Evolutionary conservation across 2,113 vertebrate species (phyloP).

Genomic region (Myiopsitta monachus): DNA sequence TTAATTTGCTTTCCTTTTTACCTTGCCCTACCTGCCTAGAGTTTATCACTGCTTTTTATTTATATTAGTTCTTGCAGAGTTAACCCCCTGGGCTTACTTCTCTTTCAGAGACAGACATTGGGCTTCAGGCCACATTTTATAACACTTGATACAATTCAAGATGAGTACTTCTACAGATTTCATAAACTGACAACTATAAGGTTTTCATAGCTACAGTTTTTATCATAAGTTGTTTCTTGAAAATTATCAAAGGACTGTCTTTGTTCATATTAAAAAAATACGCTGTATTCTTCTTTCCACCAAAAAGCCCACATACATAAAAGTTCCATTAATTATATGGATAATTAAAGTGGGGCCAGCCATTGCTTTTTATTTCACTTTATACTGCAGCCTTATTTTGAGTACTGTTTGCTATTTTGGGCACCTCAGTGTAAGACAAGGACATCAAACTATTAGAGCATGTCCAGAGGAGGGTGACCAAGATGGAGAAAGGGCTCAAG

Average conservation of each 20-base stretch:
- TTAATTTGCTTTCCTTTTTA: not conserved
- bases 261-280: not conserved
- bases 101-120: not conserved
- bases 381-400: not conserved
- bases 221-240: not conserved
- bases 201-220: not conserved
- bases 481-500: not conserved
- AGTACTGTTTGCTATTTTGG: not conserved
- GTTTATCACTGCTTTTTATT: not conserved
- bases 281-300: not conserved
- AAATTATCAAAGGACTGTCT: not conserved
- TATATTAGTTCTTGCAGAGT: not conserved
- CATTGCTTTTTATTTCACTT: conserved; percentile 3
- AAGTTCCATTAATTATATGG: not conserved
- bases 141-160: not conserved
- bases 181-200: not conserved
- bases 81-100: not conserved
- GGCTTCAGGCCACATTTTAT: not conserved
- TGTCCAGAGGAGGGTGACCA: not conserved
- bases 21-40: not conserved
- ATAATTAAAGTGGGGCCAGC: not conserved
- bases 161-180: not conserved
- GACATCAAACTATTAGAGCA: no score
- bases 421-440: not conserved
- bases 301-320: not conserved